A percentile compares a stretch with the other conserved stretches of the same genome.
These are phyloP conservation scores for Druon quercuslanigerum DNA, from an alignment of 1,140 invertebrate genomes.

Conservation along the genomic window DNA sequence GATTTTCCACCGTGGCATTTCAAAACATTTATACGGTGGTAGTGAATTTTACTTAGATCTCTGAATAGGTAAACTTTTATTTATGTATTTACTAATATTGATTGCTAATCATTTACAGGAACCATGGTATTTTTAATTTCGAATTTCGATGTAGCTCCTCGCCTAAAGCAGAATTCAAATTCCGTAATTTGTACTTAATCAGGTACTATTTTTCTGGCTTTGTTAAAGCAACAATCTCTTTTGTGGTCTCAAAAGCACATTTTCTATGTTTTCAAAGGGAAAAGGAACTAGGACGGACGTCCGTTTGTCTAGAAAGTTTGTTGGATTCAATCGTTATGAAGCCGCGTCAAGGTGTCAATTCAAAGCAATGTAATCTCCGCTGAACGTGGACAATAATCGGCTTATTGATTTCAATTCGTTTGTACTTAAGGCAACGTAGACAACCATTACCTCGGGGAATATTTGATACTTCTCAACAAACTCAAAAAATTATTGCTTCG, in stretches of 20 bases:
- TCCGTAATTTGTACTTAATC: not conserved
- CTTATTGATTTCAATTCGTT: constrained; percentile 68
- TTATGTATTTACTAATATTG: too few relatives aligned
- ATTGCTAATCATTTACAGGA: too few relatives aligned
- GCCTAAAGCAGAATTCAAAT: not conserved
- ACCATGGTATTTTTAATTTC: too few relatives aligned
- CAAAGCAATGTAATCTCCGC: constrained; percentile 67
- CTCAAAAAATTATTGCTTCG: too few relatives aligned
- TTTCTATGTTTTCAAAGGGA: constrained; percentile 36
- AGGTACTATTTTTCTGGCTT: not conserved
- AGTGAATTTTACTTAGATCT: too few relatives aligned
- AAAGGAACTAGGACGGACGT: constrained; percentile 64
- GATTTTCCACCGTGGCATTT: too few relatives aligned
- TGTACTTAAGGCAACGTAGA: constrained; percentile 48
- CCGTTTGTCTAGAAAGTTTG: constrained; percentile 57
- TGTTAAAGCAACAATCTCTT: not conserved
- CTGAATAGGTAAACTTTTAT: too few relatives aligned
- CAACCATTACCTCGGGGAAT: constrained; percentile 32
- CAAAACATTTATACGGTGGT: too few relatives aligned
- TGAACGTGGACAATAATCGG: constrained; percentile 63
- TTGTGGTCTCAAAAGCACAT: constrained; percentile 12
- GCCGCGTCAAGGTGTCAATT: constrained; percentile 63
- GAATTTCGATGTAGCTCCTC: too few relatives aligned
- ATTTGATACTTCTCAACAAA: too few relatives aligned
- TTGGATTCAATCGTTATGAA: constrained; percentile 57